phyloP scores from a whole-genome alignment of 2,797 vertebrate genomes.

The Pangasius mekongensis region DNA sequence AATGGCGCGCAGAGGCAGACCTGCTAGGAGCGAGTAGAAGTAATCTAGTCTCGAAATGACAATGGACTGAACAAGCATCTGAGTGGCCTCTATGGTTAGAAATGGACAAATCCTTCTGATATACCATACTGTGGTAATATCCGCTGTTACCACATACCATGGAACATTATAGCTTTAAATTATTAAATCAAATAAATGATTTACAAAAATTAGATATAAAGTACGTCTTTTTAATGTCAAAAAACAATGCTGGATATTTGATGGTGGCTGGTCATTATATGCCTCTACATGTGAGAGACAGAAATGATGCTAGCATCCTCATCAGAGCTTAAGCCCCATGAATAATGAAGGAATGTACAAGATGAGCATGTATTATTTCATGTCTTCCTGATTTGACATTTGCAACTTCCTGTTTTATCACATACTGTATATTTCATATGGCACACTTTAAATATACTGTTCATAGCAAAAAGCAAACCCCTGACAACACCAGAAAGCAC shows the following conservation, averaged over 20 bases:
- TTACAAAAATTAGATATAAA: not conserved
- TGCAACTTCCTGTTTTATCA: not conserved
- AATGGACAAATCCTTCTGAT: not conserved
- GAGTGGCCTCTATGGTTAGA: not conserved
- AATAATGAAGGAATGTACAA: conserved; percentile 29
- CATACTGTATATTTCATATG: not conserved
- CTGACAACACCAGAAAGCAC: conserved; percentile 48
- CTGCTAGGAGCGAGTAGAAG: not conserved
- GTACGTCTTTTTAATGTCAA: not conserved
- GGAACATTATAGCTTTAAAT: not conserved
- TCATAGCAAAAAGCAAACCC: not conserved
- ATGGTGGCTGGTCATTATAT: not conserved
- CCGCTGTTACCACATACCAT: not conserved
- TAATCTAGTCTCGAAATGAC: not conserved
- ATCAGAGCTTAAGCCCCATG: not conserved
- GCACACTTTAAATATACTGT: not conserved
- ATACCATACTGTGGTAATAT: not conserved
- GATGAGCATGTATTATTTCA: conserved; percentile 29
- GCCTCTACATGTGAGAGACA: not conserved
- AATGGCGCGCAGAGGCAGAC: not conserved
- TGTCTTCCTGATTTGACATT: conserved; percentile 19
- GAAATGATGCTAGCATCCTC: not conserved
- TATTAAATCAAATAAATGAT: not conserved
- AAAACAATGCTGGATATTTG: not conserved
- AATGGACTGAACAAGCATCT: not conserved